These are phyloP conservation scores for Typhlichthys eigenmanni DNA, from an alignment of 2,797 vertebrate genomes.

Conservation along the genomic window DNA sequence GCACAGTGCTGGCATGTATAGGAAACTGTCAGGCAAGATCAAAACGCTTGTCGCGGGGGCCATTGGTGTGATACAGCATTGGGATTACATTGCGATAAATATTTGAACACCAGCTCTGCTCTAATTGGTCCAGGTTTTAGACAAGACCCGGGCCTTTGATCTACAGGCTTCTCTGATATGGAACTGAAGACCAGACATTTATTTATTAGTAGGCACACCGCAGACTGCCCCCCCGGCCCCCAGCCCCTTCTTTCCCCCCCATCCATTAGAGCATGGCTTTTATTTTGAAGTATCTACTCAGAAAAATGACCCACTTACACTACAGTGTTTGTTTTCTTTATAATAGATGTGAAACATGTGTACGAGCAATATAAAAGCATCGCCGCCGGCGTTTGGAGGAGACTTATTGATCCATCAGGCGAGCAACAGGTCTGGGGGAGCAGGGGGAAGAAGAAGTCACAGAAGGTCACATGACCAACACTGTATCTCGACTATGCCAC, in stretches of 20 bases:
- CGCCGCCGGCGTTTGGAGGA: too few species aligned
- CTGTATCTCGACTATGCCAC: too few species aligned
- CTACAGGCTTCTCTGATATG: slow-evolving; percentile 44
- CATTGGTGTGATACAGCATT: slow-evolving; percentile 49
- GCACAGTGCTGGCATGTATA: slow-evolving; percentile 39
- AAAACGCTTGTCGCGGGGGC: slow-evolving; percentile 5
- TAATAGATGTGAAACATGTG: too few species aligned
- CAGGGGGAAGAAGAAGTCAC: too few species aligned
- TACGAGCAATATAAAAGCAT: too few species aligned
- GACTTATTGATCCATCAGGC: too few species aligned
- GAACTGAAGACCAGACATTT: slow-evolving; percentile 63
- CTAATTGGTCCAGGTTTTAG: slow-evolving; percentile 68
- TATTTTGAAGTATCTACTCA: not conserved
- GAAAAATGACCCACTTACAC: not conserved
- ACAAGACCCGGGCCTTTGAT: slow-evolving; percentile 54
- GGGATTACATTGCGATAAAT: slow-evolving; percentile 70
- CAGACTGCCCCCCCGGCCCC: slow-evolving; percentile 60
- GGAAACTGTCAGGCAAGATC: slow-evolving; percentile 52
- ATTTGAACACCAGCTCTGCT: slow-evolving; percentile 64
- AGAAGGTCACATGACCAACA: too few species aligned
- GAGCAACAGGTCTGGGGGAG: too few species aligned
- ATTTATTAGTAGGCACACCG: slow-evolving; percentile 69
- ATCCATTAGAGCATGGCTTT: not conserved
- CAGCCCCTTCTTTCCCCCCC: slow-evolving; percentile 41
- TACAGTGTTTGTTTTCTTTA: not conserved